Evolutionary conservation across 2,888 invertebrate genomes (phyloP), one percentile per base, ranked within the genome.

Genomic region (Drosophila kambysellisi): DNA sequence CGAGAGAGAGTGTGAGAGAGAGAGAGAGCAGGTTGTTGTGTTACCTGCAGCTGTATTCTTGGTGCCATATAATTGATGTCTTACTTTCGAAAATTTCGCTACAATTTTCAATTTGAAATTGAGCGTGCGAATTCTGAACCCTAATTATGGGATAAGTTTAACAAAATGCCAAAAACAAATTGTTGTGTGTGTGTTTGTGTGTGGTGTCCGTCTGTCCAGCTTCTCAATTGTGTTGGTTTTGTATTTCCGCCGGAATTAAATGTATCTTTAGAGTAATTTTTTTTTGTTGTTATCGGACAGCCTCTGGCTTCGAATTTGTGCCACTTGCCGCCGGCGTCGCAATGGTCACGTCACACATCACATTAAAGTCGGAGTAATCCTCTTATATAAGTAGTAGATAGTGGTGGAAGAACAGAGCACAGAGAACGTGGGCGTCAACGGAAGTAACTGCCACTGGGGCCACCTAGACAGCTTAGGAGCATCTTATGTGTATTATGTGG

Each of bases 111-210:
- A 88, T 90, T 90, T 75, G 74, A 90, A 86, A 83, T 88, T 89
- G 90, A 88, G 89, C 90, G 90, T 90, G 90, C 88, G 90, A 88
- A 90, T 90, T 87, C 62, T 53, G 76, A 56, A 90, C 87, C 87
- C 83, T 90, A 88, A 90, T 87, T 90, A 89, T 68, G 73, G 79
- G 88, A 78, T 89, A 66, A 83, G 46, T 59, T 58, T 41, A 46
- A 70, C 71, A 33, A 54, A 70, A 61, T 70, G 70, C 57, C 58
- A 61, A 74, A 58, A 70, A 59, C 58, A 33, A 41, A 32, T 25
- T 58, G 33, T 54, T 39, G 8, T 43, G n/a, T 43, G 41, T 43
- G 20, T 12, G 12, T 46, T 17, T n/a, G 52, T 58, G 52, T 65
- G 63, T 52, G 41, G 58, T 66, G 68, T 20, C 12, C 8, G 29